Base-by-base conservation (phyloP, 2,888 invertebrate species). In the Eupithecia abbreviata region DNA sequence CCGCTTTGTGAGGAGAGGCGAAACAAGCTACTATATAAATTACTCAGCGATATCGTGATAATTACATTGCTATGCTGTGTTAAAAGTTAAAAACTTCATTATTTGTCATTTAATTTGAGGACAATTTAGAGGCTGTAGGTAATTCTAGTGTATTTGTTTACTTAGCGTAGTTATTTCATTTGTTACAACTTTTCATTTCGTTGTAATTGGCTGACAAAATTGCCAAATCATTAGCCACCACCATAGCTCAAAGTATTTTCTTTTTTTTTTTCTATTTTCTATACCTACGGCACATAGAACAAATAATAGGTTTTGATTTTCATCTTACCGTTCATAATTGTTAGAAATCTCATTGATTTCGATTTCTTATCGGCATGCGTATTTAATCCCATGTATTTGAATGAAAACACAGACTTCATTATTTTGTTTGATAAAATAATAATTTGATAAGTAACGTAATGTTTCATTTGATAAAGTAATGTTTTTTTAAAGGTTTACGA, bases 291-390 rank as follows among this genome's bases (percentile, higher is more conserved):
- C 30, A 41, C 42, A 66, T 66, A 18, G n/a, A 13, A 51, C 10
- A 51, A 2, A 7, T n/a, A 3, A 18, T 18, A 18, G 55, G 18
- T 58, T 58, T 18, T 58, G 41, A 15, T 42, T 42, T 0, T 66
- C 41, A 66, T 66, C 42, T 66, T 6, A 65, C 41, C 13, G 3
- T 58, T 18, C 58, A 58, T 58, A 58, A 58, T 30, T 58, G 41
- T 66, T 13, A 41, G 42, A 66, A 66, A 66, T 13, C 5, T 42
- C 30, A 66, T 30, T 42, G 41, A 58, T 30, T 58, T 30, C 12
- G 30, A 62, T 62, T 74, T 72, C 45, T 78, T 77, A 77, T 79
- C 74, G 74, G 74, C 73, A 62, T 76, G 74, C 9, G 18, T 58
- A 71, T 73, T 51, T 66, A 45, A 73, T 75, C 58, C 67, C 55